Conservation (phyloP, 1,140 invertebrate species). For the Eumeta japonica region DNA sequence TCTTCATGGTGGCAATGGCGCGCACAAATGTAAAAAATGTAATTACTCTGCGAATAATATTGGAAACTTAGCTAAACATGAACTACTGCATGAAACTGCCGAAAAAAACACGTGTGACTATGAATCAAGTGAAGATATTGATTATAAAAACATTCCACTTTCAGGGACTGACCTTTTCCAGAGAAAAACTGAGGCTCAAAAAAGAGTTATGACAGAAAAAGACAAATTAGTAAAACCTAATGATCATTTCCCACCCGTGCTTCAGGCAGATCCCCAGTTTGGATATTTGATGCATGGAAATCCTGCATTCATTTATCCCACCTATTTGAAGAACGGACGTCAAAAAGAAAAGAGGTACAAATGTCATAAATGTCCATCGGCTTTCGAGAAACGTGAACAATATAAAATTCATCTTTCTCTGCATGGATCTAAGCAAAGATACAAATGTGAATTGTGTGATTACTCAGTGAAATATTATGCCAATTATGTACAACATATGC, state of each 20-base stretch:
- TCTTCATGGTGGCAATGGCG: constrained; percentile 67
- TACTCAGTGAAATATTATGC: constrained; percentile 86
- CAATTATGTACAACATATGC: constrained; percentile 77
- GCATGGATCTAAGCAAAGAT: constrained; percentile 81
- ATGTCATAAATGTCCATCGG: constrained; percentile 83
- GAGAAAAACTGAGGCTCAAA: constrained; percentile 62
- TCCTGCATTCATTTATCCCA: constrained; percentile 75
- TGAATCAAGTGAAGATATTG: constrained; percentile 48
- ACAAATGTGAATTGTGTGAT: constrained; percentile 82
- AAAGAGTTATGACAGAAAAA: constrained; percentile 51
- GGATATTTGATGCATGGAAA: constrained; percentile 68
- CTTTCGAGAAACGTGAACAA: constrained; percentile 83
- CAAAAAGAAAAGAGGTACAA: constrained; percentile 78
- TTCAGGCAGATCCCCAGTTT: constrained; percentile 65
- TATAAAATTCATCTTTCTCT: constrained; percentile 80
- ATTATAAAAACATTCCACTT: constrained; percentile 59
- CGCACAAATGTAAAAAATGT: constrained; percentile 78
- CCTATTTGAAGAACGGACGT: constrained; percentile 71
- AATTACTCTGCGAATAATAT: constrained; percentile 79
- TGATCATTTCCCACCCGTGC: constrained; percentile 49
- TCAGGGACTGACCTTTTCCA: constrained; percentile 65
- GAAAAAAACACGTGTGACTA: constrained; percentile 39
- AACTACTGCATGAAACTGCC: constrained; percentile 49
- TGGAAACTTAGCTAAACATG: constrained; percentile 75
- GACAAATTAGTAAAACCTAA: constrained; percentile 52